phyloP scores from a whole-genome alignment of 1,140 invertebrate species.

The Chelonus insularis region DNA sequence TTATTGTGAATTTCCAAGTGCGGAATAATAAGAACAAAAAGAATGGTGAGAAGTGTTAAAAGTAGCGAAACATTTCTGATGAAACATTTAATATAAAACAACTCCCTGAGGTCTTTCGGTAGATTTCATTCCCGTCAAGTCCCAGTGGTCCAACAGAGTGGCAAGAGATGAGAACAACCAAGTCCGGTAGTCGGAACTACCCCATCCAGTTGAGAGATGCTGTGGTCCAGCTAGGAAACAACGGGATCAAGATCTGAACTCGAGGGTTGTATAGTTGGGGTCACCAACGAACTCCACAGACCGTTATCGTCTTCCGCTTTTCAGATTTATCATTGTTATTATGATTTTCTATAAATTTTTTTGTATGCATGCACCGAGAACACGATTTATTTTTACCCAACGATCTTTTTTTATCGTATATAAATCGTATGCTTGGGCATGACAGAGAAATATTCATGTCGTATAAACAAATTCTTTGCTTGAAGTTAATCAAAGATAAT shows the following conservation, averaged over 20 bases:
- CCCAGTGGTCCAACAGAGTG: background rate
- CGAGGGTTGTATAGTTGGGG: constrained; percentile 10
- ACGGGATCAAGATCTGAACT: constrained; percentile 16
- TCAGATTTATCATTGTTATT: background rate
- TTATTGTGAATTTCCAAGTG: no score
- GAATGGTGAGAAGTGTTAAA: background rate
- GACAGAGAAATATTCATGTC: no score
- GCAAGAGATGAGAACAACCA: constrained; percentile 18
- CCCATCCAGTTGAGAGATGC: constrained; percentile 26
- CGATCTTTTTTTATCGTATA: no score
- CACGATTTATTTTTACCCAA: no score
- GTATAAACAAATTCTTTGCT: no score
- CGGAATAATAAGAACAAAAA: background rate
- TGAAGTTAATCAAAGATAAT: no score
- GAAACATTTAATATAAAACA: constrained; percentile 14
- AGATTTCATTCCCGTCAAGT: constrained; percentile 12
- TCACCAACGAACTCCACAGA: constrained; percentile 18
- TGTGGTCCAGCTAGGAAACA: constrained; percentile 28
- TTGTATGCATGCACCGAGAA: no score
- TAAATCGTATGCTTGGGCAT: no score
- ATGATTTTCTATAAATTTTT: background rate
- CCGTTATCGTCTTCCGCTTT: constrained; percentile 12
- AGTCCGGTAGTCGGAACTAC: constrained; percentile 23
- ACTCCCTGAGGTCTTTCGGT: constrained; percentile 1
- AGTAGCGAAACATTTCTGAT: background rate